Conservation (phyloP, 2,888 invertebrate genomes). For the Parasteatoda lunata region DNA sequence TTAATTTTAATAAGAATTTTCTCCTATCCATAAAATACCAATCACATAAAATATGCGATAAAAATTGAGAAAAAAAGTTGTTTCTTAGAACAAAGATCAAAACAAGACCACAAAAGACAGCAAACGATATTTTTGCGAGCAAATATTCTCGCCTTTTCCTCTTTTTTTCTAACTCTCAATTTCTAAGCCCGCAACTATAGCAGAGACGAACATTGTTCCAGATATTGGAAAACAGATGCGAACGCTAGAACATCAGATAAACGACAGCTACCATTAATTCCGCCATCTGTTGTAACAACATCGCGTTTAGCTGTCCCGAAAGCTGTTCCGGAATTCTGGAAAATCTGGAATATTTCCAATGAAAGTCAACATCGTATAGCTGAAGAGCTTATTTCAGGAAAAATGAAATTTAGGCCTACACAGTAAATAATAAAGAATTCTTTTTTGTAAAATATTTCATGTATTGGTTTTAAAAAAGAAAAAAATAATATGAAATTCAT, state of each 20-base stretch:
- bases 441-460: no score
- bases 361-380: conserved; percentile 22
- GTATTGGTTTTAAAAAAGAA: no score
- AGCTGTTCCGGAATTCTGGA: conserved; percentile 11
- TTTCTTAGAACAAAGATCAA: not conserved
- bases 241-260: not conserved
- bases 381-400: conserved; percentile 7
- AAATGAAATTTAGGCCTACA: not conserved
- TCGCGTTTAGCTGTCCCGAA: not conserved
- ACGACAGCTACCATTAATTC: not conserved
- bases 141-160: not conserved
- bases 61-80: not conserved
- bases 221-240: conserved; percentile 1
- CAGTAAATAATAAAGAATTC: no score
- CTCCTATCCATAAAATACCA: not conserved
- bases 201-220: conserved; percentile 2
- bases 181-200: conserved; percentile 1
- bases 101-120: not conserved
- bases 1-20: conserved; percentile 1
- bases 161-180: not conserved
- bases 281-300: conserved; percentile 5
- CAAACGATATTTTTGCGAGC: not conserved
- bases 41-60: not conserved
- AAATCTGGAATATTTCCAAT: conserved; percentile 45
- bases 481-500: no score